phyloP scores from a whole-genome alignment of 2,888 invertebrate species.

The Lithophane semibrunnea region DNA sequence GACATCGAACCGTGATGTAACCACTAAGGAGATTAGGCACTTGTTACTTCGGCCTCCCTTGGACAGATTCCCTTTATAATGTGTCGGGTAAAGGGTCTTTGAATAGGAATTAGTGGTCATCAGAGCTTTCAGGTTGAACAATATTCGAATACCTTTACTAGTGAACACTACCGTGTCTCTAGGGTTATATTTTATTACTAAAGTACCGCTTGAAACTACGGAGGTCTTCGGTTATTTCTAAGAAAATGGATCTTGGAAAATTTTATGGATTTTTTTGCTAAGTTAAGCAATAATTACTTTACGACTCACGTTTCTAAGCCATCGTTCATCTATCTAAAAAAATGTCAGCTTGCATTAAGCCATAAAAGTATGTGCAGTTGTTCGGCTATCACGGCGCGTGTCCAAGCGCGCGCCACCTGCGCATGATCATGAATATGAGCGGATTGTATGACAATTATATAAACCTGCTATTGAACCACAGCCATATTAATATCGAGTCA shows the following conservation, averaged over 20 bases:
- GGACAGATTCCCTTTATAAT: conserved; percentile 74
- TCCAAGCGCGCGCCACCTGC: conserved; percentile 70
- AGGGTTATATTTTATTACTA: conserved; percentile 24
- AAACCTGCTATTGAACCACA: conserved; percentile 57
- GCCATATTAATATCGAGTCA: conserved; percentile 61
- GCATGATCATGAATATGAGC: conserved; percentile 72
- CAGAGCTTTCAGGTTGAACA: conserved; percentile 67
- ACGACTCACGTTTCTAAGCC: background rate
- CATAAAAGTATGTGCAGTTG: conserved; percentile 38
- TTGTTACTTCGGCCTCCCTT: conserved; percentile 77
- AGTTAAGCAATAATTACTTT: background rate
- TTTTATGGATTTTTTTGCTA: background rate
- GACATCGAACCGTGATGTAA: conserved; percentile 80
- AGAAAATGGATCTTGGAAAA: background rate
- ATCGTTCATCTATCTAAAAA: conserved; percentile 40
- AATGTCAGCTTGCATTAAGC: conserved; percentile 27
- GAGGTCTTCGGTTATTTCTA: background rate
- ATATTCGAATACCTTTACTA: conserved; percentile 53
- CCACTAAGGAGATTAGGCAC: conserved; percentile 82
- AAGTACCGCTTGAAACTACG: conserved; percentile 1
- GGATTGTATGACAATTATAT: conserved; percentile 63
- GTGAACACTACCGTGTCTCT: background rate
- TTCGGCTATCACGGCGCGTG: conserved; percentile 75
- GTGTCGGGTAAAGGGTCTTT: conserved; percentile 72
- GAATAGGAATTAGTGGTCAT: conserved; percentile 75